Conservation (phyloP, 2,888 invertebrate genomes). For the Anorthoa munda region DNA sequence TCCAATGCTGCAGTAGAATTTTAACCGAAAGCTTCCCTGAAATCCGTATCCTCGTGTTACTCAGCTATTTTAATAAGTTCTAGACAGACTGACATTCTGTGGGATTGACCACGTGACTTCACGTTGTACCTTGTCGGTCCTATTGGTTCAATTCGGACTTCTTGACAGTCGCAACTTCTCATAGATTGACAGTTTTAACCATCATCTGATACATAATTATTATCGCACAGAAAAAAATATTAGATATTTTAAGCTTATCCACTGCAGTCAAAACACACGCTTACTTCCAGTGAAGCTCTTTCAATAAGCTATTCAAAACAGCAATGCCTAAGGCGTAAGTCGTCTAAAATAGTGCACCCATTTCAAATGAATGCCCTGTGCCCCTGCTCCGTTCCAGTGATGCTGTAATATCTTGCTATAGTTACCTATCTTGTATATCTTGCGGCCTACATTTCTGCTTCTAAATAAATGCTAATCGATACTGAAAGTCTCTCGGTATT, state of each 20-base stretch:
- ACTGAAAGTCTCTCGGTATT: slow-evolving; percentile 8
- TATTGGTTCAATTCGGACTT: too few relatives aligned
- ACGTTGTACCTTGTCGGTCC: too few relatives aligned
- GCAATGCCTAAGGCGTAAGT: slow-evolving; percentile 10
- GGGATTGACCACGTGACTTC: too few relatives aligned
- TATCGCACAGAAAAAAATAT: too few relatives aligned
- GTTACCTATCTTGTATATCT: background rate
- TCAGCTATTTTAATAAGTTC: too few relatives aligned
- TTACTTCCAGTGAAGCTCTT: background rate
- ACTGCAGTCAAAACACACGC: background rate
- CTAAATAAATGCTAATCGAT: slow-evolving; percentile 40
- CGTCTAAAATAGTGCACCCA: slow-evolving; percentile 43
- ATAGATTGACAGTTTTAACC: too few relatives aligned
- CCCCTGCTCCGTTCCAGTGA: slow-evolving; percentile 19
- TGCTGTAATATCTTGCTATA: slow-evolving; percentile 24
- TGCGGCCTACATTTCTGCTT: slow-evolving; percentile 28
- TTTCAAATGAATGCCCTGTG: slow-evolving; percentile 35
- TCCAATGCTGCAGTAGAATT: background rate
- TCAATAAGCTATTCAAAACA: slow-evolving; percentile 5
- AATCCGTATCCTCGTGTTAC: too few relatives aligned
- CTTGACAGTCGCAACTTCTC: too few relatives aligned
- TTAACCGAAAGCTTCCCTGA: background rate
- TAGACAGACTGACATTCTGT: too few relatives aligned
- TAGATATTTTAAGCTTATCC: too few relatives aligned
- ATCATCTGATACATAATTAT: too few relatives aligned